Evolutionary conservation across 2,888 invertebrate genomes (phyloP).

Genomic region (Hipparchia semele): DNA sequence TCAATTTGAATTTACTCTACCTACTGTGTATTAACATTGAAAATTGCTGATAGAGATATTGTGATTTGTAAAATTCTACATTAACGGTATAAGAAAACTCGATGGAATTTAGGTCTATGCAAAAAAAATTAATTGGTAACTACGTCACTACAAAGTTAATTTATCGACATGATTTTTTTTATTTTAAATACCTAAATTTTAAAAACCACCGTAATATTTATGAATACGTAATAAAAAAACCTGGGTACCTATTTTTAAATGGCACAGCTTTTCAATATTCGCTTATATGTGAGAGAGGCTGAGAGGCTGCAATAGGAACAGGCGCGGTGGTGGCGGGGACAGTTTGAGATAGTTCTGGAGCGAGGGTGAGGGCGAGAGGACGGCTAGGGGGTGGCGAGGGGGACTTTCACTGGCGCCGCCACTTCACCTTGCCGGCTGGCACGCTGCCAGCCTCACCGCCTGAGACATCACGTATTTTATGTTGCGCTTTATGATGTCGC

Average conservation of each 20-base stretch:
- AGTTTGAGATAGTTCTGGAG: constrained; percentile 25
- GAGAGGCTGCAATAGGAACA: constrained; percentile 9
- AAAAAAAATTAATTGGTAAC: too few relatives aligned
- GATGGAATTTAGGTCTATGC: too few relatives aligned
- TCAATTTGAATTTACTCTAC: too few relatives aligned
- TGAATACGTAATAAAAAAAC: background rate
- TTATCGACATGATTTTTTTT: too few relatives aligned
- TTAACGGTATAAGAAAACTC: background rate
- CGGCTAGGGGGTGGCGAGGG: constrained; percentile 44
- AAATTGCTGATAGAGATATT: too few relatives aligned
- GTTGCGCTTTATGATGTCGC: constrained; percentile 34
- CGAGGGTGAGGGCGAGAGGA: constrained; percentile 41
- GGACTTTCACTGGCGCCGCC: constrained; percentile 76
- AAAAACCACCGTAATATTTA: background rate
- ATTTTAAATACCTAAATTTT: too few relatives aligned
- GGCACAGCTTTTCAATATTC: background rate
- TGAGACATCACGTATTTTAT: constrained; percentile 33
- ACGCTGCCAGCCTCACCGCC: constrained; percentile 57
- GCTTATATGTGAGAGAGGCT: background rate
- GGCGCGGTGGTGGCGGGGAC: background rate
- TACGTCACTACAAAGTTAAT: too few relatives aligned
- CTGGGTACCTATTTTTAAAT: background rate
- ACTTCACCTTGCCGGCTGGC: constrained; percentile 78
- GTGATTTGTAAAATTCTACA: background rate
- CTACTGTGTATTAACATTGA: too few relatives aligned